Evolutionary conservation across 2,888 invertebrate species (phyloP).

Genomic region (Ophraella communa): DNA sequence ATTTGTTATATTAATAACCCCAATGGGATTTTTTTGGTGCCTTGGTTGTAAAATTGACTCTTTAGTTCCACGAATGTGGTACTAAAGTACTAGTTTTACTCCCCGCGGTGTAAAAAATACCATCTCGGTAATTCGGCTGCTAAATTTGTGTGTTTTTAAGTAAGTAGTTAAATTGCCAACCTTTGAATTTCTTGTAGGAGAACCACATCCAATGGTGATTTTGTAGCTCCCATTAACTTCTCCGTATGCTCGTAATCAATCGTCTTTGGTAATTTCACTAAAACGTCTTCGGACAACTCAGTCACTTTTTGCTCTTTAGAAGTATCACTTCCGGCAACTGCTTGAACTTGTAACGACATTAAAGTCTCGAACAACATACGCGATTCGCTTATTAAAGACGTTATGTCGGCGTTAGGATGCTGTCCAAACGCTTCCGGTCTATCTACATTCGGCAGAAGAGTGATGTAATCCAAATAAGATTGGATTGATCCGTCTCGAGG

Average conservation of each 20-base stretch:
- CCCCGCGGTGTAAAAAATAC: no score
- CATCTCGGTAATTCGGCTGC: no score
- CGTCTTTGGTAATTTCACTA: slow-evolving; percentile 72
- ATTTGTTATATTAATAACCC: no score
- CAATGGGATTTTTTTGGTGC: no score
- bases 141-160: neutral
- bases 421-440: slow-evolving; percentile 89
- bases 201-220: slow-evolving; percentile 83
- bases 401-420: slow-evolving; percentile 89
- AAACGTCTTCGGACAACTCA: slow-evolving; percentile 73
- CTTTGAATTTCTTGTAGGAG: slow-evolving; percentile 77
- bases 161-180: slow-evolving; percentile 29
- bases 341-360: slow-evolving; percentile 77
- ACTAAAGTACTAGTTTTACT: no score
- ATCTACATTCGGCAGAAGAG: slow-evolving; percentile 77
- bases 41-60: no score
- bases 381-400: slow-evolving; percentile 83
- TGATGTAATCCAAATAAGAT: slow-evolving; percentile 82
- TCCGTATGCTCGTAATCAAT: slow-evolving; percentile 81
- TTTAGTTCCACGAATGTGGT: no score
- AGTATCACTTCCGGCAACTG: slow-evolving; percentile 62
- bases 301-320: slow-evolving; percentile 76
- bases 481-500: slow-evolving; percentile 83
- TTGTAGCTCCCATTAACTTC: slow-evolving; percentile 75
- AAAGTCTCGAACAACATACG: slow-evolving; percentile 78